A percentile compares a stretch with the other conserved stretches of the same genome.
phyloP scores from a whole-genome alignment of 1,140 invertebrate genomes.

The Drosophila repleta region DNA sequence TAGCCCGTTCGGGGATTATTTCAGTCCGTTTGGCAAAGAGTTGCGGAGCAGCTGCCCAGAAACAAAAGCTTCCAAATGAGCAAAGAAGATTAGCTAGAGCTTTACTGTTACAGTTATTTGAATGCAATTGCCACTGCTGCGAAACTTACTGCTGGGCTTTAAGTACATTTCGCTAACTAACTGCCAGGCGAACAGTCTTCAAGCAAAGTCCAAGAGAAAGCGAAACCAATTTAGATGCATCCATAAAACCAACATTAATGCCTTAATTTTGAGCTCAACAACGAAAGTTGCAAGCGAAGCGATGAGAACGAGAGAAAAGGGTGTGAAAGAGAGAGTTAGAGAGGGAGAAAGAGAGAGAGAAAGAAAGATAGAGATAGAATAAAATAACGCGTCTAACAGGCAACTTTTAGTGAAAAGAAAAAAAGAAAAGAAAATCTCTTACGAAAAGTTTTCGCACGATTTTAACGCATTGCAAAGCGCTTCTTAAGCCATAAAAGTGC shows the following conservation, averaged over 20 bases:
- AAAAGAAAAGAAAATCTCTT: constrained; percentile 53
- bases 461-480: constrained; percentile 68
- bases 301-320: constrained; percentile 5
- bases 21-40: constrained; percentile 12
- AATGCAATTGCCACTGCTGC: constrained; percentile 29
- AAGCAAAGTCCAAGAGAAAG: constrained; percentile 34
- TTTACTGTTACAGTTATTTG: constrained; percentile 41
- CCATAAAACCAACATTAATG: constrained; percentile 80
- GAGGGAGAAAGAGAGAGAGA: background rate
- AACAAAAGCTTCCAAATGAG: constrained; percentile 19
- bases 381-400: constrained; percentile 21
- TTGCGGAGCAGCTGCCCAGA: constrained; percentile 4
- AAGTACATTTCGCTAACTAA: constrained; percentile 55
- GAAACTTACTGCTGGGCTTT: constrained; percentile 44
- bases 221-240: constrained; percentile 55
- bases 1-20: background rate
- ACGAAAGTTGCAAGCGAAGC: constrained; percentile 56
- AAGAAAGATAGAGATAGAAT: constrained; percentile 27
- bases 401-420: constrained; percentile 44
- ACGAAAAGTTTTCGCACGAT: constrained; percentile 56
- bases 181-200: constrained; percentile 11
- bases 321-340: constrained; percentile 5
- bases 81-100: constrained; percentile 9
- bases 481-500: constrained; percentile 59
- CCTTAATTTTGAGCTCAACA: constrained; percentile 69